A percentile compares a stretch with the other conserved stretches of the same genome.
Evolutionary conservation across 1,140 invertebrate species (phyloP).

Genomic region (Drosophila ironensis): DNA sequence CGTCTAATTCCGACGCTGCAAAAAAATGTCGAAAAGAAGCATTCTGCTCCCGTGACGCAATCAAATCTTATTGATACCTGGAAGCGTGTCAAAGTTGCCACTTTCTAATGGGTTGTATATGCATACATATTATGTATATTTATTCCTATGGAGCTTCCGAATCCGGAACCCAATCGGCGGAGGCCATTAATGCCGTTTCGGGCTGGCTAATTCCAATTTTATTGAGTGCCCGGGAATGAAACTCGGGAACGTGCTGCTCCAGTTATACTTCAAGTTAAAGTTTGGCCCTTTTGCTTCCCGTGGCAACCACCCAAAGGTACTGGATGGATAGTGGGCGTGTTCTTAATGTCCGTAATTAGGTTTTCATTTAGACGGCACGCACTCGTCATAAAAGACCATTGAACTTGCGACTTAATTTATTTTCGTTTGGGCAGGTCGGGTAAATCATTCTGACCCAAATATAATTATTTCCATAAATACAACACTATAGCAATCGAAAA

Average conservation of each 20-base stretch:
- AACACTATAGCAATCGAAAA: too few species aligned
- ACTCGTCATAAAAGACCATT: constrained; percentile 58
- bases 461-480: not conserved
- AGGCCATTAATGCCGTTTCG: constrained; percentile 14
- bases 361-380: constrained; percentile 51
- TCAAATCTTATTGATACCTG: constrained; percentile 69
- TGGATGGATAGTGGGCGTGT: constrained; percentile 3
- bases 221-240: constrained; percentile 46
- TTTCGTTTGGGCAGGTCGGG: constrained; percentile 34
- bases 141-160: too few species aligned
- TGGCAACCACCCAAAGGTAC: constrained; percentile 6
- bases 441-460: not conserved
- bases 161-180: constrained; percentile 16
- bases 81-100: constrained; percentile 68
- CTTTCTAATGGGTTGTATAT: constrained; percentile 23
- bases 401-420: constrained; percentile 61
- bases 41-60: constrained; percentile 45
- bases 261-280: constrained; percentile 19
- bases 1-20: constrained; percentile 26
- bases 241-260: constrained; percentile 1
- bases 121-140: too few species aligned
- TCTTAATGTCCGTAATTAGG: constrained; percentile 65
- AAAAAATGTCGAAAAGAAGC: constrained; percentile 1
- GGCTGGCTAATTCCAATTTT: constrained; percentile 29
- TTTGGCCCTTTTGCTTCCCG: constrained; percentile 13